A percentile compares a stretch with the other conserved stretches of the same genome.
phyloP scores from a whole-genome alignment of 2,888 invertebrate genomes.

The Uloborus plumipes region DNA sequence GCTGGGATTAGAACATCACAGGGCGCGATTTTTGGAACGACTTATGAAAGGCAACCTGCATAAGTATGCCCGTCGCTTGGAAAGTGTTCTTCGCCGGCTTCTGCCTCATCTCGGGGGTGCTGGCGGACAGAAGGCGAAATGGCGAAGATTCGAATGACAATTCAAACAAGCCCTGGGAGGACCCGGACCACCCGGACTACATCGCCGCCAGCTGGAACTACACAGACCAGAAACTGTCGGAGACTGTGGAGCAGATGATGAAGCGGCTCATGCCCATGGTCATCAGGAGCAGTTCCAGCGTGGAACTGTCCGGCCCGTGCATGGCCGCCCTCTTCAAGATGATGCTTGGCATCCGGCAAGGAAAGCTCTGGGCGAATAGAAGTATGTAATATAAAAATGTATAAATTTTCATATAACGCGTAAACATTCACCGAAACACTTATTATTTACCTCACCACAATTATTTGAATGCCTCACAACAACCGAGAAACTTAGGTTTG shows the following conservation, averaged over 20 bases:
- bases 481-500: too few relatives aligned
- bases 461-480: too few relatives aligned
- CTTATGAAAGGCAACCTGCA: too few relatives aligned
- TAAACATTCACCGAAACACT: too few relatives aligned
- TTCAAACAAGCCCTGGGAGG: conserved; percentile 7
- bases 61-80: neutral
- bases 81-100: neutral
- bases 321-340: conserved; percentile 55
- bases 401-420: too few relatives aligned
- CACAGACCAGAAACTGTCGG: conserved; percentile 28
- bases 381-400: conserved; percentile 15
- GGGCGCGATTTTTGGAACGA: conserved; percentile 18
- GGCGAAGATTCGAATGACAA: conserved; percentile 3
- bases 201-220: conserved; percentile 46
- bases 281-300: conserved; percentile 48
- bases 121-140: neutral
- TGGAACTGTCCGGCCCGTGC: conserved; percentile 50
- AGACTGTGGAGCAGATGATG: conserved; percentile 44
- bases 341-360: conserved; percentile 39
- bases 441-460: too few relatives aligned
- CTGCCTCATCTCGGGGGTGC: neutral
- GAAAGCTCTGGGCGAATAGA: conserved; percentile 44
- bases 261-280: conserved; percentile 55
- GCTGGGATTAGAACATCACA: too few relatives aligned
- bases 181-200: conserved; percentile 38